Evolutionary conservation across 2,888 invertebrate genomes (phyloP).

Genomic region (Disparrhopalites patrizii): DNA sequence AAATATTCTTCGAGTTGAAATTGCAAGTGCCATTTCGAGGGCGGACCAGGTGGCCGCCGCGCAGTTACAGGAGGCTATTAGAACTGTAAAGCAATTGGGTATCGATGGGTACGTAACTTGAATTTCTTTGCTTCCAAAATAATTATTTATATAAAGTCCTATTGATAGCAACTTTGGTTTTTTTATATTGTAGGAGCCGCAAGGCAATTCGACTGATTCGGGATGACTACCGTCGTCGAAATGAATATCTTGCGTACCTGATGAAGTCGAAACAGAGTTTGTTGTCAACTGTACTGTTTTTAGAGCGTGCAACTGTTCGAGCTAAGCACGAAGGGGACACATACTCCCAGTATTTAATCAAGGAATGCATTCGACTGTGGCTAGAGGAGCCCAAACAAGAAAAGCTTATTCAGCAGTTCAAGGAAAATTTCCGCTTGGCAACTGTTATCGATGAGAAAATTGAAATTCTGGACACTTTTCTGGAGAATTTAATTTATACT

Average conservation of each 20-base stretch:
- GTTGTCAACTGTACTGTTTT: slow-evolving; percentile 54
- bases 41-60: slow-evolving; percentile 72
- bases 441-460: slow-evolving; percentile 86
- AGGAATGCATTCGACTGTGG: slow-evolving; percentile 73
- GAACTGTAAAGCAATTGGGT: slow-evolving; percentile 71
- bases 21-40: slow-evolving; percentile 76
- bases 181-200: slow-evolving; percentile 58
- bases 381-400: slow-evolving; percentile 67
- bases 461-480: slow-evolving; percentile 77
- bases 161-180: not conserved
- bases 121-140: not conserved
- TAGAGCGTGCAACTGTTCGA: slow-evolving; percentile 57
- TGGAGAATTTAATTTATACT: slow-evolving; percentile 56
- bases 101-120: slow-evolving; percentile 55
- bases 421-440: slow-evolving; percentile 72
- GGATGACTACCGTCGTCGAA: slow-evolving; percentile 70
- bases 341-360: slow-evolving; percentile 68
- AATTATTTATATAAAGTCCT: not conserved
- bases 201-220: slow-evolving; percentile 69
- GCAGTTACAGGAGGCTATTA: slow-evolving; percentile 75
- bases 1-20: slow-evolving; percentile 66
- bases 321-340: slow-evolving; percentile 67
- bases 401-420: slow-evolving; percentile 67
- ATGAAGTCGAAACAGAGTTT: slow-evolving; percentile 74
- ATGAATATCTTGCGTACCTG: slow-evolving; percentile 78